Evolutionary conservation across 2,113 vertebrate species (phyloP).

Genomic region (Gobiocypris rarus): DNA sequence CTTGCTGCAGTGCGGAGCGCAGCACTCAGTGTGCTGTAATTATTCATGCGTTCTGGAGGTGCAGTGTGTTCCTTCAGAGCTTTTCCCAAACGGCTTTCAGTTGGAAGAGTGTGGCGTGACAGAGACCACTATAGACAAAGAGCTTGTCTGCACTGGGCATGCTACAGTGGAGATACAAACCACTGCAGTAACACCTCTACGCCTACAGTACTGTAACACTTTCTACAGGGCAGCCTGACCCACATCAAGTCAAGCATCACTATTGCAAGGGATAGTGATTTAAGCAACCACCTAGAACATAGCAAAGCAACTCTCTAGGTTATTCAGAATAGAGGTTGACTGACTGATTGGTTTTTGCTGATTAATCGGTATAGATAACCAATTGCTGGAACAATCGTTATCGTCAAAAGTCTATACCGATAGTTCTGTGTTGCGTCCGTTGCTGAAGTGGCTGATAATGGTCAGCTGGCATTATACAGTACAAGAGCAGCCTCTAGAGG

Average conservation of each 20-base stretch:
- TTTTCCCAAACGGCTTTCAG: constrained; percentile 38
- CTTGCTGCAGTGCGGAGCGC: background rate
- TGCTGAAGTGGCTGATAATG: no score
- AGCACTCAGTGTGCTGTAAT: constrained; percentile 46
- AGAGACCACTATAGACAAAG: constrained; percentile 26
- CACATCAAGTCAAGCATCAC: background rate
- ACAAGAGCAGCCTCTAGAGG: no score
- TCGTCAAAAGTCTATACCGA: no score
- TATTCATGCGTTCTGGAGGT: constrained; percentile 48
- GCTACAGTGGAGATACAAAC: background rate
- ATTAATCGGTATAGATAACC: no score
- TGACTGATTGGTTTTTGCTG: no score
- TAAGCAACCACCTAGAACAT: background rate
- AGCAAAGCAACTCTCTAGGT: background rate
- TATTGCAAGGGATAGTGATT: background rate
- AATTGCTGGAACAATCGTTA: no score
- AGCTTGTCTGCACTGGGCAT: constrained; percentile 17
- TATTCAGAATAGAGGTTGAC: background rate
- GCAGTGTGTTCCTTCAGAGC: constrained; percentile 34
- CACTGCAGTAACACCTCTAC: background rate
- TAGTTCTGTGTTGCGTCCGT: no score
- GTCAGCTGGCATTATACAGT: no score
- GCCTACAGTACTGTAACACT: background rate
- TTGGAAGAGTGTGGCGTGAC: constrained; percentile 49
- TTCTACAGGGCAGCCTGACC: background rate